Conservation (phyloP, 2,797 vertebrate genomes). For the Scolopax bukidnonensis region DNA sequence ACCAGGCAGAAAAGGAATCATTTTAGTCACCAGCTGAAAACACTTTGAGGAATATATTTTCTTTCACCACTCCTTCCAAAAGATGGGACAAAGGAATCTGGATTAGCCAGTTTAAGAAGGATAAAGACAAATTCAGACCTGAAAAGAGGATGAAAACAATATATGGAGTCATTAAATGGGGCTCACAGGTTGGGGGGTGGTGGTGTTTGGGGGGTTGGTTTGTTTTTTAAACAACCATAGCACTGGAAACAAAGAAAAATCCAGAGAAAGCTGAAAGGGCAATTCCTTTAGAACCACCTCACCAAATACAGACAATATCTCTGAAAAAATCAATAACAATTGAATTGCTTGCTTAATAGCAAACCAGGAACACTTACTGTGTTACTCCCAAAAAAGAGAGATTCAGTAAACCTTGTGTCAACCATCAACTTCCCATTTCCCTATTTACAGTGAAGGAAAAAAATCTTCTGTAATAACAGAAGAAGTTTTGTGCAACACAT, state of each 20-base stretch:
- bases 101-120: neutral
- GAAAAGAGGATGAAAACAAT: neutral
- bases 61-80: neutral
- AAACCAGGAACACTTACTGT: neutral
- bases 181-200: fast-evolving
- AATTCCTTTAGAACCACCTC: neutral
- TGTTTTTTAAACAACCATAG: neutral
- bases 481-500: neutral
- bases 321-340: neutral
- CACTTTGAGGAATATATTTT: neutral
- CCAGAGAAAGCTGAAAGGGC: neutral
- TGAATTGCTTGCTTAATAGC: neutral
- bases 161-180: neutral
- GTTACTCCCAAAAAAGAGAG: neutral
- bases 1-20: neutral
- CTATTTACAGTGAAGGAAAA: neutral
- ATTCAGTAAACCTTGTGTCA: neutral
- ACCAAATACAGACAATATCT: neutral
- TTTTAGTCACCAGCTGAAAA: neutral
- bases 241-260: neutral
- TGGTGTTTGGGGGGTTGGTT: fast-evolving
- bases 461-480: neutral
- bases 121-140: neutral
- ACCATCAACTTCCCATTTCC: neutral
- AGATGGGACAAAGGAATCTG: neutral